Evolutionary conservation across 1,140 invertebrate genomes (phyloP).

Genomic region (Hydropsyche tenuis): DNA sequence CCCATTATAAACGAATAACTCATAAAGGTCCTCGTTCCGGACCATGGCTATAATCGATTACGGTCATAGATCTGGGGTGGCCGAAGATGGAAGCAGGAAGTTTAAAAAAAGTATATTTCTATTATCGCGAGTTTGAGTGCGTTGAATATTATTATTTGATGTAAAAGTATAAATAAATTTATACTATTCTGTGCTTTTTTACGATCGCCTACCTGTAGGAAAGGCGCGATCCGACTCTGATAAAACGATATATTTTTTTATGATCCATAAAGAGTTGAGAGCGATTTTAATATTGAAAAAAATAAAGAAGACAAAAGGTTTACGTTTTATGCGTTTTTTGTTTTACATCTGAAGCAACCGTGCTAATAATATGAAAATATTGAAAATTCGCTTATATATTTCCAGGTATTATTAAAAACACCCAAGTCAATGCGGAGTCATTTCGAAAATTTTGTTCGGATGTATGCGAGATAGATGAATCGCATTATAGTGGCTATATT

Average conservation of each 20-base stretch:
- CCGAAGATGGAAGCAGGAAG: slow-evolving; percentile 23
- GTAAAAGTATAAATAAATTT: background rate
- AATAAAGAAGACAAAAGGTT: slow-evolving; percentile 14
- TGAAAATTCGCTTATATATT: too few relatives aligned
- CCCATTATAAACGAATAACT: slow-evolving; percentile 32
- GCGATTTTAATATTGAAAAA: slow-evolving; percentile 17
- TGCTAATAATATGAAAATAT: too few relatives aligned
- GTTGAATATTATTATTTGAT: slow-evolving; percentile 5
- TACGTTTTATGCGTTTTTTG: background rate
- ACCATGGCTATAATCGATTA: slow-evolving; percentile 40
- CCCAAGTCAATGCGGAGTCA: too few relatives aligned
- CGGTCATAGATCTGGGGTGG: slow-evolving; percentile 30
- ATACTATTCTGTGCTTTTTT: background rate
- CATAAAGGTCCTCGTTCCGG: slow-evolving; percentile 34
- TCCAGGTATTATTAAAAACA: too few relatives aligned
- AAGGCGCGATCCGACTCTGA: background rate
- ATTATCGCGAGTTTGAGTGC: too few relatives aligned
- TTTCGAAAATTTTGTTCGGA: too few relatives aligned
- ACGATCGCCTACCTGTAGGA: background rate
- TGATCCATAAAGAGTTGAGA: slow-evolving; percentile 2
- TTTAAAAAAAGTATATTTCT: slow-evolving; percentile 1
- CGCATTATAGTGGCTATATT: background rate
- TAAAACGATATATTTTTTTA: slow-evolving; percentile 1
- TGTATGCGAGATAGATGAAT: too few relatives aligned
- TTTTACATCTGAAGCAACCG: too few relatives aligned